Base-by-base conservation (phyloP, 2,113 vertebrate species). In the Nibea albiflora region DNA sequence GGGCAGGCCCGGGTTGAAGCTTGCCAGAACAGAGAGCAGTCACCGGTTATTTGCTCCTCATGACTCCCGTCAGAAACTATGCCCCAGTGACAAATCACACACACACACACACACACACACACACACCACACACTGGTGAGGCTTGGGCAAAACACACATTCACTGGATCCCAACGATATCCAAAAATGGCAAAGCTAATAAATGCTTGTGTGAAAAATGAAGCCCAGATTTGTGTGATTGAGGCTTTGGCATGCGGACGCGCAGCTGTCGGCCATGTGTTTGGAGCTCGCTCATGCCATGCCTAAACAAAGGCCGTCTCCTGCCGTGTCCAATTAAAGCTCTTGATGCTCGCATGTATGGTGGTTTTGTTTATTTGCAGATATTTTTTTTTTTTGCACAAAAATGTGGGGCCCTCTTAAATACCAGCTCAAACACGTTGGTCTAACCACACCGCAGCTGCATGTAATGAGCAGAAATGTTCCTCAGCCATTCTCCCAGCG, bases 131-230 rank as follows among this genome's bases (percentile, higher is more conserved):
- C 31, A 44, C 4, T 4, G 12, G 24, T 15, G 12, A 42, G 52
- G 52, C 62, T 20, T 0, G 4, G 61, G 68, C 73, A 42, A 80
- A 78, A 76, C 71, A 26, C 78, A 74, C 80, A 65, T 73, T 76
- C 0, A 24, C 53, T 80, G 62, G 64, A 66, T 53, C 69, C 19
- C 3, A 73, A 39, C 15, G 7, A 80, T 86, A 61, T 80, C 91
- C 90, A 90, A 93, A 92, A 93, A 94, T 90, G 90, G 89, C 58
- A 84, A 92, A 65, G 84, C 69, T 63, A 83, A 83, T 86, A 88
- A 85, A 84, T 73, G 72, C 58, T 57, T 66, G 74, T 81, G 81
- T 74, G 77, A 88, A 81, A 62, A 90, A 92, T 68, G 17, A 73
- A 47, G 42, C 62, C 88, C 86, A 88, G 83, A 78, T 90, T 86